These are phyloP conservation scores for Acleris emargana DNA, from an alignment of 2,888 invertebrate species.

Conservation along the genomic window DNA sequence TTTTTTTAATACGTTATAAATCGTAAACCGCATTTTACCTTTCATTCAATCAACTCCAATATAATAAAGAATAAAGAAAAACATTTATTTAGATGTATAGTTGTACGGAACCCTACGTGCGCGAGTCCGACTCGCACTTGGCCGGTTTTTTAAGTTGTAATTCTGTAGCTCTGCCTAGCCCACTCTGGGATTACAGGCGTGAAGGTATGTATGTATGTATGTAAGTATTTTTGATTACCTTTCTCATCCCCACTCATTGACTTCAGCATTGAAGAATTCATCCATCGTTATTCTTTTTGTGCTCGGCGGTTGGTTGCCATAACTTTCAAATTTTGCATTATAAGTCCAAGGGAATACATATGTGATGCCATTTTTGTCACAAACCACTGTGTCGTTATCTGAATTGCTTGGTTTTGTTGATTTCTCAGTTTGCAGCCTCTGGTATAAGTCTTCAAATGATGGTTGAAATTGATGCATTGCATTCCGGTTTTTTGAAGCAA, in stretches of 20 bases:
- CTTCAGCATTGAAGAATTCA: constrained; percentile 74
- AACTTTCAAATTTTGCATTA: constrained; percentile 73
- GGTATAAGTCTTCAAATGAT: constrained; percentile 65
- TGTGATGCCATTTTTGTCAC: constrained; percentile 64
- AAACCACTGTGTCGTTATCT: constrained; percentile 52
- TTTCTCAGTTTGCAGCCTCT: constrained; percentile 60
- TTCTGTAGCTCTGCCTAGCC: too few species aligned
- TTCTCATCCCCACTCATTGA: constrained; percentile 83
- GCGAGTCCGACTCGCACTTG: too few species aligned
- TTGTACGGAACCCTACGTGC: too few species aligned
- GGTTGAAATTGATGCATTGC: constrained; percentile 47
- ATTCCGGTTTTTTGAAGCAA: constrained; percentile 50
- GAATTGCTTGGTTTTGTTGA: constrained; percentile 39
- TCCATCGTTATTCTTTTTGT: constrained; percentile 81
- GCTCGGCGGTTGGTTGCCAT: constrained; percentile 83
- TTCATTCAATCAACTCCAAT: too few species aligned
- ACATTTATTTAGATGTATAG: too few species aligned
- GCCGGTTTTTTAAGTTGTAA: too few species aligned
- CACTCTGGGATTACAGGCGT: too few species aligned
- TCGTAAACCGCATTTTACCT: too few species aligned
- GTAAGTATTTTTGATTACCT: too few species aligned
- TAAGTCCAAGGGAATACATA: constrained; percentile 83
- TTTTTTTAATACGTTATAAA: too few species aligned
- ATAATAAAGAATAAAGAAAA: too few species aligned
- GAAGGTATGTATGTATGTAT: too few species aligned